Evolutionary conservation across 2,888 invertebrate genomes (phyloP).

Genomic region (Sinohyriopsis cumingii): DNA sequence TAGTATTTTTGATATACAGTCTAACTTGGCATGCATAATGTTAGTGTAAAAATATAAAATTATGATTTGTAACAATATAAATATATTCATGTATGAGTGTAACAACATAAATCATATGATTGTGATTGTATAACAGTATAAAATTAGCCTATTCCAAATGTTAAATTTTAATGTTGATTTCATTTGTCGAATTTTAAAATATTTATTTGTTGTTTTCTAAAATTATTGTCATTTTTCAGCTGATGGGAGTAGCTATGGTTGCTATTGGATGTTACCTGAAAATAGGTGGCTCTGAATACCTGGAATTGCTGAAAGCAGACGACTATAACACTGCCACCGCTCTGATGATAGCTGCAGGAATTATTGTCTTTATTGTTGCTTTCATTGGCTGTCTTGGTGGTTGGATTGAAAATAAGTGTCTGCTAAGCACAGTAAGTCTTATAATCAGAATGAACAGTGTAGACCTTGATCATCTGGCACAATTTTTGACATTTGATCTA

Average conservation of each 20-base stretch:
- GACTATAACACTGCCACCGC: constrained; percentile 83
- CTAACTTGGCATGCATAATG: too few species aligned
- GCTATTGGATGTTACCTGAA: constrained; percentile 86
- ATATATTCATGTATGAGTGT: too few species aligned
- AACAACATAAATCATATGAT: too few species aligned
- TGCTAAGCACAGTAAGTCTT: constrained; percentile 80
- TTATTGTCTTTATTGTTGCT: constrained; percentile 82
- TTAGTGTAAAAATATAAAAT: too few species aligned
- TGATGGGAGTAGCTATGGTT: constrained; percentile 83
- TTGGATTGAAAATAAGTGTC: constrained; percentile 85
- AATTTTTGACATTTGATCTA: neutral
- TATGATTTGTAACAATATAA: too few species aligned
- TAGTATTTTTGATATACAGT: too few species aligned
- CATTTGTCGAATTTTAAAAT: constrained; percentile 16
- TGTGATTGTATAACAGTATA: too few species aligned
- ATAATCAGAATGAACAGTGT: neutral
- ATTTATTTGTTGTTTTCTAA: constrained; percentile 31
- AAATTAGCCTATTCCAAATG: too few species aligned
- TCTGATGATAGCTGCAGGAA: constrained; percentile 82
- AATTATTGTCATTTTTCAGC: constrained; percentile 72
- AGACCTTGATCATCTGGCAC: neutral
- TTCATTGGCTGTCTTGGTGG: constrained; percentile 89
- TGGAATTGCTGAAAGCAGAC: constrained; percentile 79
- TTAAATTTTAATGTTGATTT: too few species aligned
- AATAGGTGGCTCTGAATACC: constrained; percentile 80